Evolutionary conservation across 1,140 invertebrate species (phyloP).

Genomic region (Adoxophyes honmai): DNA sequence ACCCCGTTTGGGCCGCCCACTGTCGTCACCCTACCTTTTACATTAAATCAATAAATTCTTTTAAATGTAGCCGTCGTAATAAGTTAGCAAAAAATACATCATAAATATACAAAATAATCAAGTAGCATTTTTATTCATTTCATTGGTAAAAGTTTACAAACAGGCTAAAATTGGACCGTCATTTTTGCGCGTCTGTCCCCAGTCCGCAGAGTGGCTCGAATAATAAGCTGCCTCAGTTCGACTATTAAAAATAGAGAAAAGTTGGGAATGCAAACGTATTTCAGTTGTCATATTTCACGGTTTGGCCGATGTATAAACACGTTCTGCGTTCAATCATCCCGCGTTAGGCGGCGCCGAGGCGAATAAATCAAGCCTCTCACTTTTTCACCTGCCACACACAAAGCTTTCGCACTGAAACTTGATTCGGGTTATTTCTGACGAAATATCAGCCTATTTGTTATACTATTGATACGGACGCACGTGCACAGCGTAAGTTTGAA

Average conservation of each 20-base stretch:
- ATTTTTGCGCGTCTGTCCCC: slow-evolving; percentile 31
- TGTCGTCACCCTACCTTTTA: too few relatives aligned
- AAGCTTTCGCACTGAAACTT: slow-evolving; percentile 74
- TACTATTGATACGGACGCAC: slow-evolving; percentile 73
- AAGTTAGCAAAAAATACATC: too few relatives aligned
- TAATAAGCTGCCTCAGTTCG: slow-evolving; percentile 44
- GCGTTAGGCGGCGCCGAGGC: slow-evolving; percentile 68
- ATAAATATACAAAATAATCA: too few relatives aligned
- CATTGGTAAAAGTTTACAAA: too few relatives aligned
- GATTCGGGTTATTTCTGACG: slow-evolving; percentile 76
- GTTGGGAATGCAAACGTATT: slow-evolving; percentile 35
- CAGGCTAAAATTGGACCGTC: too few relatives aligned
- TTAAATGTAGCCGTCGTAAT: too few relatives aligned
- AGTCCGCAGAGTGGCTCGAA: slow-evolving; percentile 16
- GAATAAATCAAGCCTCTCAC: slow-evolving; percentile 74
- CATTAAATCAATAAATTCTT: too few relatives aligned
- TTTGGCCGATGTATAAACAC: slow-evolving; percentile 69
- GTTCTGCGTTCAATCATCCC: slow-evolving; percentile 68
- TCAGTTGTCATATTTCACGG: slow-evolving; percentile 67
- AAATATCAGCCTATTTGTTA: slow-evolving; percentile 76
- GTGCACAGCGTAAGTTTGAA: slow-evolving; percentile 69
- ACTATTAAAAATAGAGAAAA: slow-evolving; percentile 49
- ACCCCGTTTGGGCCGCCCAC: too few relatives aligned
- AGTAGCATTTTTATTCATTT: too few relatives aligned
- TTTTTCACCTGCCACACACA: slow-evolving; percentile 77